Conservation (phyloP, 1,140 invertebrate species). For the Drosophila repleta region DNA sequence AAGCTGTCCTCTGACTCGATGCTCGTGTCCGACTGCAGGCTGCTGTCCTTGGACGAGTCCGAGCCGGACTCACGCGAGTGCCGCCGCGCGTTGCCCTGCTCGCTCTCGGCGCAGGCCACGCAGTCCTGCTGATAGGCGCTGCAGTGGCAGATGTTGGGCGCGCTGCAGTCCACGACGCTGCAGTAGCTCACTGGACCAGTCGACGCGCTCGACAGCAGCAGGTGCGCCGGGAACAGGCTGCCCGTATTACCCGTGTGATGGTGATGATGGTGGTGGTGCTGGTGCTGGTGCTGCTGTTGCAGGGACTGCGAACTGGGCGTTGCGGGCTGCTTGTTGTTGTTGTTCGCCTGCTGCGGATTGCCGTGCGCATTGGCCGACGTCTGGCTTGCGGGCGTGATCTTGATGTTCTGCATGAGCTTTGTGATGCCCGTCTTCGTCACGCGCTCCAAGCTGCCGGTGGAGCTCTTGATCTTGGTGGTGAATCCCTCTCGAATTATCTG, state of each 20-base stretch:
- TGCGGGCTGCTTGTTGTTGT: slow-evolving; percentile 29
- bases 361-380: neutral
- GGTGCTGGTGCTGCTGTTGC: slow-evolving; percentile 35
- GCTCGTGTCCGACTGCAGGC: slow-evolving; percentile 95
- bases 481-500: slow-evolving; percentile 93
- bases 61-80: slow-evolving; percentile 93
- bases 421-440: slow-evolving; percentile 90
- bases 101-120: slow-evolving; percentile 52
- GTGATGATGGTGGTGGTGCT: slow-evolving; percentile 65
- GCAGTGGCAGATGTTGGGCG: slow-evolving; percentile 65
- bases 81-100: slow-evolving; percentile 77
- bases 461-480: slow-evolving; percentile 91
- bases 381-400: slow-evolving; percentile 80
- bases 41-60: slow-evolving; percentile 95
- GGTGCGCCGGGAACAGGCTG: slow-evolving; percentile 11
- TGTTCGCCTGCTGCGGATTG: slow-evolving; percentile 16
- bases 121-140: slow-evolving; percentile 79
- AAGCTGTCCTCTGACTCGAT: slow-evolving; percentile 96
- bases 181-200: slow-evolving; percentile 73
- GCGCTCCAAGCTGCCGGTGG: slow-evolving; percentile 91
- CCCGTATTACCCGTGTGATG: slow-evolving; percentile 25
- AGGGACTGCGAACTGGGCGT: neutral
- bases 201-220: slow-evolving; percentile 13
- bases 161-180: slow-evolving; percentile 66
- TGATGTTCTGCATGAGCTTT: slow-evolving; percentile 91